Conservation (phyloP, 2,797 vertebrate genomes). For the Ispidina picta region DNA sequence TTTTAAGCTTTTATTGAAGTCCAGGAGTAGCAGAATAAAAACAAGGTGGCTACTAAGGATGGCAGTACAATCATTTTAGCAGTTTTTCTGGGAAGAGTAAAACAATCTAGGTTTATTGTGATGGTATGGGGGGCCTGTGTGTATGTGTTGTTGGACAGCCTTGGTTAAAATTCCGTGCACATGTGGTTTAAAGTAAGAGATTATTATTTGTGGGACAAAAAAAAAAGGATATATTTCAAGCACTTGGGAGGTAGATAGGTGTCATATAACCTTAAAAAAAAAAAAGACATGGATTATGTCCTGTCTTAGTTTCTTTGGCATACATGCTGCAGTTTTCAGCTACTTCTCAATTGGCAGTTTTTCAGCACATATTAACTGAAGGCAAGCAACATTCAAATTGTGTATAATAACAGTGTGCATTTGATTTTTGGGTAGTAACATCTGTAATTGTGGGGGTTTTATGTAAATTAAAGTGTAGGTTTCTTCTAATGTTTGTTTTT, state of each 20-base stretch:
- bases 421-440: neutral
- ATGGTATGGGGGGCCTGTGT: neutral
- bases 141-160: neutral
- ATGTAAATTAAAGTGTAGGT: neutral
- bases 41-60: neutral
- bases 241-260: neutral
- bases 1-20: neutral
- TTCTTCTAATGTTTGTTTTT: slow-evolving; percentile 52
- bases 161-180: neutral
- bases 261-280: neutral
- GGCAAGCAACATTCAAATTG: neutral
- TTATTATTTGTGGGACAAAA: neutral
- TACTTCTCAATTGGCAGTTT: slow-evolving; percentile 11
- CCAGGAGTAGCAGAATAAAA: neutral
- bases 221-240: neutral
- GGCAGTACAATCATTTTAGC: neutral
- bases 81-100: neutral
- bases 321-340: neutral
- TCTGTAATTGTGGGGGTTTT: neutral
- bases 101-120: neutral
- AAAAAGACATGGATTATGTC: neutral
- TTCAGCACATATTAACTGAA: neutral
- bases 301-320: neutral
- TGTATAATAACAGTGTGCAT: neutral
- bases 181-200: neutral